Conservation (phyloP, 1,140 invertebrate genomes). For the Gyrodactylus salaris region DNA sequence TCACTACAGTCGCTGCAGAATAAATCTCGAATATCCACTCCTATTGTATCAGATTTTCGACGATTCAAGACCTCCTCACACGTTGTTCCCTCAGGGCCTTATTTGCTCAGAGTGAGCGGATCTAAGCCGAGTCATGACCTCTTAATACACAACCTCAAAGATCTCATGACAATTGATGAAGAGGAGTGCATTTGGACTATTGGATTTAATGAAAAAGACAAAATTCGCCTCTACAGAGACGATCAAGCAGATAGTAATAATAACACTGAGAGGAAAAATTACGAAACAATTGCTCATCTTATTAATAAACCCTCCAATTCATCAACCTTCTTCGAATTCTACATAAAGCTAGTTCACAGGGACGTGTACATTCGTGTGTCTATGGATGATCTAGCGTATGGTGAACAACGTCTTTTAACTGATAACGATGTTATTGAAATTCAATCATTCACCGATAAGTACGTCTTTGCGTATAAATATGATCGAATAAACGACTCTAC, state of each 20-base stretch:
- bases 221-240: neutral
- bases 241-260: neutral
- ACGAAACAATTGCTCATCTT: neutral
- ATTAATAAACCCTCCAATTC: neutral
- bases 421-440: neutral
- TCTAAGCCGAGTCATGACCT: neutral
- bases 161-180: neutral
- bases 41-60: neutral
- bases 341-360: neutral
- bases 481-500: neutral
- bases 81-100: neutral
- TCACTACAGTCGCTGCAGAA: neutral
- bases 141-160: neutral
- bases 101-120: neutral
- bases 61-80: neutral
- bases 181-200: neutral
- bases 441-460: neutral
- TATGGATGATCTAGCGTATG: neutral
- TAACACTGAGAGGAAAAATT: neutral
- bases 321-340: neutral
- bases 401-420: neutral
- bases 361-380: neutral
- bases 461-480: neutral
- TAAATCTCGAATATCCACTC: neutral
- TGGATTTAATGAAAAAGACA: neutral